A percentile compares a stretch with the other conserved stretches of the same genome.
Conservation (phyloP, 2,113 vertebrate species). For the Crotalus horridus region DNA sequence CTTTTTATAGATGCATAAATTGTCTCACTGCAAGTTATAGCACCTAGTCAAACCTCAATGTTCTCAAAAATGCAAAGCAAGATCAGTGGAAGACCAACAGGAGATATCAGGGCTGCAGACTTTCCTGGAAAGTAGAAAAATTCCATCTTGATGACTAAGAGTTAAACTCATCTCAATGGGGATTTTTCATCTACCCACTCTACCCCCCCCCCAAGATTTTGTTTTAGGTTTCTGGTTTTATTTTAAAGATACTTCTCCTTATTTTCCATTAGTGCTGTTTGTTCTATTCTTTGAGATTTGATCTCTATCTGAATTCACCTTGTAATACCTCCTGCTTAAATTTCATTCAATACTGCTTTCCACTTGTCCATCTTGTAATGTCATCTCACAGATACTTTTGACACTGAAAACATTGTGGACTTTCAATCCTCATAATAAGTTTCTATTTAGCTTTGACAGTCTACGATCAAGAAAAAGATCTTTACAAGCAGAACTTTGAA, state of each 20-base stretch:
- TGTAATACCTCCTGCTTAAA: background rate
- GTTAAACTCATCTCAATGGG: background rate
- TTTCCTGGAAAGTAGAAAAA: background rate
- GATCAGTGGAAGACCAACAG: background rate
- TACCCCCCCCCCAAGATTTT: background rate
- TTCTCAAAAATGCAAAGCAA: background rate
- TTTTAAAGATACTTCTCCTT: background rate
- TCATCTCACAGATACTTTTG: background rate
- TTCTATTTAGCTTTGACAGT: background rate
- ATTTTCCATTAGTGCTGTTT: background rate
- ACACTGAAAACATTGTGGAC: background rate
- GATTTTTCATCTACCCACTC: background rate
- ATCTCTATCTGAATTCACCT: background rate
- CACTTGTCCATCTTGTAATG: background rate
- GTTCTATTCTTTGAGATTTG: background rate
- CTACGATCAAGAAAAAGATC: accelerated
- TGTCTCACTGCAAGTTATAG: background rate
- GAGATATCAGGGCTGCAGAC: background rate
- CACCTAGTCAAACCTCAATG: background rate
- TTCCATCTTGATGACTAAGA: background rate
- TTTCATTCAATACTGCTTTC: background rate
- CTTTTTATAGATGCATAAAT: background rate
- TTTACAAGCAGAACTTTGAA: background rate
- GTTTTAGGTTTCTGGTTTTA: background rate
- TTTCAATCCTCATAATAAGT: background rate